These are phyloP conservation scores for Ondatra zibethicus DNA, from an alignment of 2,113 vertebrate genomes.

Conservation along the genomic window DNA sequence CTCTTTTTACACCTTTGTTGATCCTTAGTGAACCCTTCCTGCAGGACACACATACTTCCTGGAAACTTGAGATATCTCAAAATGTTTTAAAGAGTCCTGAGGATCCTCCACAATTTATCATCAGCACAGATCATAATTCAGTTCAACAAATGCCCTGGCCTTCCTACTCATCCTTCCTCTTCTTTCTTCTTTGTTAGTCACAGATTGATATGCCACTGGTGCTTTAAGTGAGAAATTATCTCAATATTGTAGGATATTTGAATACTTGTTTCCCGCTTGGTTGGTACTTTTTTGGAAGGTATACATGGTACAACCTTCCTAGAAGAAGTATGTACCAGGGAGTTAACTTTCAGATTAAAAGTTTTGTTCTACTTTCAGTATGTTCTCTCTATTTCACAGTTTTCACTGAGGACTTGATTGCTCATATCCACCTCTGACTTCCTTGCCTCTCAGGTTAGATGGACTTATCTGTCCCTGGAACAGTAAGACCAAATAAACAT, in stretches of 20 bases:
- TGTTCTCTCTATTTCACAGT: background rate
- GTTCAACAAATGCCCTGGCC: background rate
- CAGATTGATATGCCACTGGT: background rate
- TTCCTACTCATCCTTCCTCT: background rate
- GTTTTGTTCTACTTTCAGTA: background rate
- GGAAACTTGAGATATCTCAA: background rate
- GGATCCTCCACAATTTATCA: rapidly evolving
- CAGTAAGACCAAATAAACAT: background rate
- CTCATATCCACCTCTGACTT: background rate
- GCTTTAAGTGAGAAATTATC: background rate
- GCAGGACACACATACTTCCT: background rate
- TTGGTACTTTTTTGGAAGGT: background rate
- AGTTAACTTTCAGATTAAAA: background rate
- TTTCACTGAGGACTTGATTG: background rate
- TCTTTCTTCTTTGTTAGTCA: background rate
- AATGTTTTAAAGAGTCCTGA: background rate
- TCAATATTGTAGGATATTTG: background rate
- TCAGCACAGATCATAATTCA: rapidly evolving
- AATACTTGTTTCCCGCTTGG: background rate
- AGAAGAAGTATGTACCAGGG: background rate
- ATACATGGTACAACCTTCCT: background rate
- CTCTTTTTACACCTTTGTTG: background rate
- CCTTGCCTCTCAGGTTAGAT: background rate
- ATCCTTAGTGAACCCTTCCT: background rate
- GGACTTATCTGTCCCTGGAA: background rate